phyloP scores from a whole-genome alignment of 2,888 invertebrate genomes.

The Augiades crinisus region DNA sequence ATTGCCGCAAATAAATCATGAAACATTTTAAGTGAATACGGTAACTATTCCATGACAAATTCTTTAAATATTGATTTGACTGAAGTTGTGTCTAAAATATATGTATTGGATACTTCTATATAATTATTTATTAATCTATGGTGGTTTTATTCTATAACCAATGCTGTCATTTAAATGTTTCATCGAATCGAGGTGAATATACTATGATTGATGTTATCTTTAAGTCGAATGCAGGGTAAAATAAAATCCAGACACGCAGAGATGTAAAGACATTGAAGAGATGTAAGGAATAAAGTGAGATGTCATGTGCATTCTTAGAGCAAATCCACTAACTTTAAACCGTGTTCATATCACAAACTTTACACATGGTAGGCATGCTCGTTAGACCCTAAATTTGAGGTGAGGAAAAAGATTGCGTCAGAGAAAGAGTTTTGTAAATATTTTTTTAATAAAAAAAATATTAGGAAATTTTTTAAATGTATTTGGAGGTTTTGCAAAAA shows the following conservation, averaged over 20 bases:
- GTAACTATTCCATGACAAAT: too few species aligned
- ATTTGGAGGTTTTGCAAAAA: conserved; percentile 47
- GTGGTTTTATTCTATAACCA: too few species aligned
- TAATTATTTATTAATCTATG: too few species aligned
- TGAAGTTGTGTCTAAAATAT: too few species aligned
- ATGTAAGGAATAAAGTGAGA: neutral
- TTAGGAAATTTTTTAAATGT: conserved; percentile 48
- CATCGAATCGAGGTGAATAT: too few species aligned
- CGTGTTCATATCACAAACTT: conserved; percentile 1
- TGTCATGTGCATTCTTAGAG: neutral
- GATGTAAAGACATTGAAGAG: neutral
- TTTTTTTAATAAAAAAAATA: conserved; percentile 50
- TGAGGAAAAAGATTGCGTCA: conserved; percentile 8
- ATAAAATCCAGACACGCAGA: neutral
- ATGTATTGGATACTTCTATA: too few species aligned
- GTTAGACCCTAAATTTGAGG: conserved; percentile 1
- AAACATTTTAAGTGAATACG: too few species aligned
- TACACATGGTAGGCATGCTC: neutral
- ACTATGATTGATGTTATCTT: neutral
- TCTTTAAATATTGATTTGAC: too few species aligned
- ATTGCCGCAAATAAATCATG: too few species aligned
- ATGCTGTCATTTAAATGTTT: too few species aligned
- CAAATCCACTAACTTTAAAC: conserved; percentile 1
- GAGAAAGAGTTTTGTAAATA: conserved; percentile 53
- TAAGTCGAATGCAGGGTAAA: neutral